Evolutionary conservation across 2,888 invertebrate species (phyloP).

Genomic region (Allygus modestus): DNA sequence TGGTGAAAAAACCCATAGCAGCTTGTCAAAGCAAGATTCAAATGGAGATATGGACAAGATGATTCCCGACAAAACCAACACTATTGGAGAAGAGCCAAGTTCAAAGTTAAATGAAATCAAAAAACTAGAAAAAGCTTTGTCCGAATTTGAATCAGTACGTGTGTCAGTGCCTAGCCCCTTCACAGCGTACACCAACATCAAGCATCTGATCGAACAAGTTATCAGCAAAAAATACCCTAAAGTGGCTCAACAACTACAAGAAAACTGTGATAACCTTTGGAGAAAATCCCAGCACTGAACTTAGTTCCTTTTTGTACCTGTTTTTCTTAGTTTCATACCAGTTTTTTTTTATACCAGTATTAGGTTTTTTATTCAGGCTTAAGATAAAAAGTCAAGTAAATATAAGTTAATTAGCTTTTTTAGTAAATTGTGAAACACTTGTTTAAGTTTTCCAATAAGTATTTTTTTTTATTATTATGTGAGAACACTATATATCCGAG

Average conservation of each 20-base stretch:
- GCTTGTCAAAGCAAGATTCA: not conserved
- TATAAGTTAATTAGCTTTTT: not conserved
- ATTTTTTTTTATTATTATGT: not conserved
- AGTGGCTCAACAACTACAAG: constrained; percentile 49
- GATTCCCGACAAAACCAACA: not conserved
- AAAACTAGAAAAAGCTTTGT: constrained; percentile 62
- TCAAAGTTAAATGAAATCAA: constrained; percentile 54
- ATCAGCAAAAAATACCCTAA: constrained; percentile 31
- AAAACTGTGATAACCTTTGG: constrained; percentile 53
- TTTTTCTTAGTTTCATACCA: constrained; percentile 12
- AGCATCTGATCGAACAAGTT: constrained; percentile 37
- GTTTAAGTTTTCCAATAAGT: not conserved
- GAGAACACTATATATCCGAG: not conserved
- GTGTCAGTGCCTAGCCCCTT: constrained; percentile 69
- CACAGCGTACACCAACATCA: constrained; percentile 57
- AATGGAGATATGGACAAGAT: not conserved
- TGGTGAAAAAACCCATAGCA: not conserved
- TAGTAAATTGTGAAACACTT: not conserved
- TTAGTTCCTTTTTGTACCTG: constrained; percentile 48
- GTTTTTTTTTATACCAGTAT: constrained; percentile 13
- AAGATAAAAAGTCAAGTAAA: not conserved
- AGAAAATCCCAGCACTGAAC: constrained; percentile 32
- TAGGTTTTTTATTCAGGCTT: not conserved
- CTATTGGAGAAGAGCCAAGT: not conserved
- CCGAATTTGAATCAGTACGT: constrained; percentile 67